Percentiles rank a stretch among this genome's conserved stretches.
These are phyloP conservation scores for Eonycteris spelaea DNA, from an alignment of 2,113 vertebrate genomes.

Conservation along the genomic window DNA sequence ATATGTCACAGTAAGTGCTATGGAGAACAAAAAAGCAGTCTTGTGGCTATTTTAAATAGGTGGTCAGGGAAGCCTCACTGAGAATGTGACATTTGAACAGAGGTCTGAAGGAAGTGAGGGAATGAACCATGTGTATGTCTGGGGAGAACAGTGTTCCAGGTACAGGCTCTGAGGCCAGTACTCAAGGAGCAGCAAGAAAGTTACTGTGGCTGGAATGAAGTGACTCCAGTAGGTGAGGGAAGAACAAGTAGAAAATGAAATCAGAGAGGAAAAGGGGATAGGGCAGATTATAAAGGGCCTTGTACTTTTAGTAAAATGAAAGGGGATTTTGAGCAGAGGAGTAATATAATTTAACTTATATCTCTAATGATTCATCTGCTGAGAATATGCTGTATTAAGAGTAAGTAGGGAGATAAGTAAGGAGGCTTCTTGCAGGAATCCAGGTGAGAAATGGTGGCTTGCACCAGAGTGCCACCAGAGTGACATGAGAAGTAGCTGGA, in stretches of 20 bases:
- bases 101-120: background rate
- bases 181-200: background rate
- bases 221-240: background rate
- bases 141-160: background rate
- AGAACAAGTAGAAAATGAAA: background rate
- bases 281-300: background rate
- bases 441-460: background rate
- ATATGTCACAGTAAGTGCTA: background rate
- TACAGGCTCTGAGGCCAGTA: background rate
- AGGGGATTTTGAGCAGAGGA: background rate
- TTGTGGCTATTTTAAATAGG: background rate
- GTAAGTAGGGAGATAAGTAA: background rate
- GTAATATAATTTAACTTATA: background rate
- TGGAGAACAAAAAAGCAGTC: background rate
- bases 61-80: background rate
- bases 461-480: background rate
- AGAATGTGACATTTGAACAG: background rate
- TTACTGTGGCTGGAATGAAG: background rate
- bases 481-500: background rate
- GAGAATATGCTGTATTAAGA: background rate
- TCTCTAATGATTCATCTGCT: background rate
- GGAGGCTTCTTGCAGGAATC: background rate
- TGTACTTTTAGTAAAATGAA: background rate
- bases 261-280: background rate
- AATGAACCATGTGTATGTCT: background rate